Evolutionary conservation across 2,888 invertebrate genomes (phyloP).

Genomic region (Pogonocherus hispidulus): DNA sequence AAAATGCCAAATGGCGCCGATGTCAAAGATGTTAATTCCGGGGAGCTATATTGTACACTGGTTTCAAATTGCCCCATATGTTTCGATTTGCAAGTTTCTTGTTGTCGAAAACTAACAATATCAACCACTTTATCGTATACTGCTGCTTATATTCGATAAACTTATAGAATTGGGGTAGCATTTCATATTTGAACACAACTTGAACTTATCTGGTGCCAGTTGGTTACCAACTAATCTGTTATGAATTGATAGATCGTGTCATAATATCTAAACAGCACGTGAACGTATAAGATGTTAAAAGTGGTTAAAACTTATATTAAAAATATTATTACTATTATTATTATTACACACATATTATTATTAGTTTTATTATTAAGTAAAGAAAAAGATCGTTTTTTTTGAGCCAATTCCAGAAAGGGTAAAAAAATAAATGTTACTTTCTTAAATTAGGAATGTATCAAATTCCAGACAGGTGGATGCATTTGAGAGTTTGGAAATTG

Average conservation of each 20-base stretch:
- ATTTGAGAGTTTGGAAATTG: too few species aligned
- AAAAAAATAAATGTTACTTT: too few species aligned
- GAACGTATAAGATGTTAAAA: background rate
- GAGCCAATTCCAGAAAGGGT: too few species aligned
- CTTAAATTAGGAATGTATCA: too few species aligned
- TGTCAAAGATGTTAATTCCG: slow-evolving; percentile 11
- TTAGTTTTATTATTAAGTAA: too few species aligned
- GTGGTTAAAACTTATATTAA: too few species aligned
- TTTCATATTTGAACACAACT: background rate
- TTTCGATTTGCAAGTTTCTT: slow-evolving; percentile 14
- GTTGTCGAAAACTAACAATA: slow-evolving; percentile 14
- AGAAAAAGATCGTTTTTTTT: too few species aligned
- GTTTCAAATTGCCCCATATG: slow-evolving; percentile 10
- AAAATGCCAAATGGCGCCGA: background rate
- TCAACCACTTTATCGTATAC: slow-evolving; percentile 3
- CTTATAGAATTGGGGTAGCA: slow-evolving; percentile 11
- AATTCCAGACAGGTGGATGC: too few species aligned
- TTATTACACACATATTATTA: too few species aligned
- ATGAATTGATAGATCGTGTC: background rate
- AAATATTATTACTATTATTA: too few species aligned
- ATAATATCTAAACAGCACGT: background rate
- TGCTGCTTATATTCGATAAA: background rate
- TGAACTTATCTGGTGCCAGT: background rate
- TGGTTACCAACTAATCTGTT: background rate
- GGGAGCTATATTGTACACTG: slow-evolving; percentile 4